Conservation (phyloP, 1,140 invertebrate species). For the Lycorma delicatula region DNA sequence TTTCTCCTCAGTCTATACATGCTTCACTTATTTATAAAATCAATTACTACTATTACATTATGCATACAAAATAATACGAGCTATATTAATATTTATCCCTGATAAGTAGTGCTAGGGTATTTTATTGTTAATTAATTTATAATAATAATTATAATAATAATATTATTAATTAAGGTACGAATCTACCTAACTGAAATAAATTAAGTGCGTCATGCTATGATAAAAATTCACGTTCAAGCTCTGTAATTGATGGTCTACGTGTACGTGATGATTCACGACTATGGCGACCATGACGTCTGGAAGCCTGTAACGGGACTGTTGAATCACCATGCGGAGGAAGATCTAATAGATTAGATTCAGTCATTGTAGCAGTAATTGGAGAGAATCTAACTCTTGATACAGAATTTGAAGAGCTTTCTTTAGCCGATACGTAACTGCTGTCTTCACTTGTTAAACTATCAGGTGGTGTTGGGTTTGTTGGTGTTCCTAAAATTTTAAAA, state of each 20-base stretch:
- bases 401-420: slow-evolving; percentile 56
- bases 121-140: too few relatives aligned
- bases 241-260: slow-evolving; percentile 44
- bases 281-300: slow-evolving; percentile 24
- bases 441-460: slow-evolving; percentile 77
- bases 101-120: too few relatives aligned
- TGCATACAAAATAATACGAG: too few relatives aligned
- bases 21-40: too few relatives aligned
- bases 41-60: too few relatives aligned
- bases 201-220: too few relatives aligned
- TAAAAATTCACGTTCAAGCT: slow-evolving; percentile 48
- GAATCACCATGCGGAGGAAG: slow-evolving; percentile 54
- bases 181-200: too few relatives aligned
- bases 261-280: slow-evolving; percentile 30
- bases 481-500: slow-evolving; percentile 42
- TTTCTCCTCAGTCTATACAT: too few relatives aligned
- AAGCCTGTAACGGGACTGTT: slow-evolving; percentile 50
- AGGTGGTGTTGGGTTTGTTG: slow-evolving; percentile 77
- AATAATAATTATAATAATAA: too few relatives aligned
- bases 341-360: slow-evolving; percentile 40
- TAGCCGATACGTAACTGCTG: slow-evolving; percentile 72
- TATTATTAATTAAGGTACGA: too few relatives aligned
- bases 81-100: too few relatives aligned
- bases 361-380: slow-evolving; percentile 47
- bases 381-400: slow-evolving; percentile 68